Percentiles rank a stretch among this genome's conserved stretches.
Conservation (phyloP, 2,113 vertebrate species). For the Apaloderma vittatum region DNA sequence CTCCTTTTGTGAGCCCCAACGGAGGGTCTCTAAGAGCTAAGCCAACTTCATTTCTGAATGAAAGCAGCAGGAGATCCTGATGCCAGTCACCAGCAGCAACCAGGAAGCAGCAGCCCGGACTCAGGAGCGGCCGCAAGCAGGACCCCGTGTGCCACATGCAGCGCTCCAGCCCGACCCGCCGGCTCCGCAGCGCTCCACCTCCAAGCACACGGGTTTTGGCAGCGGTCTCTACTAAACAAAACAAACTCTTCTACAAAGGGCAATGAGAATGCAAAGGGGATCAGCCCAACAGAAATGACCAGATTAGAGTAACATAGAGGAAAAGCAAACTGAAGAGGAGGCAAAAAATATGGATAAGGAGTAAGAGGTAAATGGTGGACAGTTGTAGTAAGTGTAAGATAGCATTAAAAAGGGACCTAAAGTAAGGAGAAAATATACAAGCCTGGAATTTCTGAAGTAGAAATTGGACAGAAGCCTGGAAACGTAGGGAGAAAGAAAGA, state of each 20-base stretch:
- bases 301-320: not conserved
- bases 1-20: not conserved
- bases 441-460: slow-evolving; percentile 69
- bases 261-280: slow-evolving; percentile 8
- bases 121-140: not conserved
- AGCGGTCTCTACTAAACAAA: not conserved
- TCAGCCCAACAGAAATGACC: not conserved
- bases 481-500: not conserved
- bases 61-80: not conserved
- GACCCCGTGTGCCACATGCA: not conserved
- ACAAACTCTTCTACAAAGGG: not conserved
- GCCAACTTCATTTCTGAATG: not conserved
- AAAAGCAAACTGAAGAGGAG: slow-evolving; percentile 21
- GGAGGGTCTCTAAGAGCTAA: not conserved
- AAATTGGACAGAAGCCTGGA: slow-evolving; percentile 62
- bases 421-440: slow-evolving; percentile 61
- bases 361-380: not conserved
- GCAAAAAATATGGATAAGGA: not conserved
- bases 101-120: slow-evolving; percentile 3
- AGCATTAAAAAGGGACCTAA: slow-evolving; percentile 39
- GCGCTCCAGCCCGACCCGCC: not conserved
- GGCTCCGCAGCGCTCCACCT: not conserved
- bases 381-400: not conserved
- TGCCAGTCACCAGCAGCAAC: not conserved
- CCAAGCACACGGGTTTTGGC: not conserved